Percentiles rank a stretch among this genome's conserved stretches.
Evolutionary conservation across 2,113 vertebrate genomes (phyloP).

Genomic region (Ctenomys sociabilis): DNA sequence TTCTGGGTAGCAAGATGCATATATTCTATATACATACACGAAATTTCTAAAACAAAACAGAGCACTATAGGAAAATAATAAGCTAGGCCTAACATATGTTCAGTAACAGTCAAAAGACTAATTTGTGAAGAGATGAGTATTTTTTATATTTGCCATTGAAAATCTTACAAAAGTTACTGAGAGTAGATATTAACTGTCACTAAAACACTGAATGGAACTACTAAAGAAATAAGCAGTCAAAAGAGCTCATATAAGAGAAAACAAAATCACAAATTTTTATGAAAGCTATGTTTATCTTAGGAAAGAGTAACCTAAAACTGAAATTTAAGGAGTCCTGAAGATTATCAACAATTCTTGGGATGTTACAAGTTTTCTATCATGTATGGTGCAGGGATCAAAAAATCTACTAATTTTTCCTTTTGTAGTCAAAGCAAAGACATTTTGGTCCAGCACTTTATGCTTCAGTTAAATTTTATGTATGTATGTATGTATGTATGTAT

Average conservation of each 20-base stretch:
- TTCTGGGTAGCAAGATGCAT: background rate
- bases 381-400: background rate
- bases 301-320: background rate
- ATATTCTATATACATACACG: background rate
- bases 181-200: background rate
- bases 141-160: background rate
- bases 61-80: background rate
- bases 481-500: background rate
- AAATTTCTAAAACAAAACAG: background rate
- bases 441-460: background rate
- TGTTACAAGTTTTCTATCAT: background rate
- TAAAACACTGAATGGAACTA: conserved; percentile 6
- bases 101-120: background rate
- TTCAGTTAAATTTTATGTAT: background rate
- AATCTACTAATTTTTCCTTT: background rate
- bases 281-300: background rate
- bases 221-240: conserved; percentile 39
- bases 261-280: conserved; percentile 22
- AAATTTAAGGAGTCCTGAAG: conserved; percentile 33
- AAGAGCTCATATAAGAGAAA: background rate
- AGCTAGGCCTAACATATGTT: background rate
- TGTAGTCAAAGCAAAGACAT: background rate
- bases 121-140: conserved; percentile 5
- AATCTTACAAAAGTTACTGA: conserved; percentile 9
- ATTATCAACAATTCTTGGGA: background rate